Conservation (phyloP, 2,113 vertebrate genomes). For the Phalacrocorax brasilianus region DNA sequence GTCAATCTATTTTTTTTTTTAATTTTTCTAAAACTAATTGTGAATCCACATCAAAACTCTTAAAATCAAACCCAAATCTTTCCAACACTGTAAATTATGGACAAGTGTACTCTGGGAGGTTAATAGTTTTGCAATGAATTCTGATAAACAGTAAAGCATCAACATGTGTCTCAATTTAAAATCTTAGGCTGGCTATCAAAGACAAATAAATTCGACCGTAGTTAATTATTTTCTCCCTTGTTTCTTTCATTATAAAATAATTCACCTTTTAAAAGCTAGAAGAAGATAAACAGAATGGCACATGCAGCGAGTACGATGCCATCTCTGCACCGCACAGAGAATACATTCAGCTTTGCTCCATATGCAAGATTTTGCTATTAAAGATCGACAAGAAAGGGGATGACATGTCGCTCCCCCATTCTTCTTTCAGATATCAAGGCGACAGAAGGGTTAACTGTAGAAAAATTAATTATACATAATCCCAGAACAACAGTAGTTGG, state of each 20-base stretch:
- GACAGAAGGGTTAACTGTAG: slow-evolving; percentile 12
- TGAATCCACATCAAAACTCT: neutral
- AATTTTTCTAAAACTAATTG: neutral
- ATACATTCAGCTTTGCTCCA: neutral
- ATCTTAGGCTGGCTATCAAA: neutral
- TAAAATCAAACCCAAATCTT: neutral
- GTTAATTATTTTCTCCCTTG: neutral
- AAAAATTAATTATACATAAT: slow-evolving; percentile 33
- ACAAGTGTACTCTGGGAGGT: neutral
- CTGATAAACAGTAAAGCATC: neutral
- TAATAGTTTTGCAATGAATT: neutral
- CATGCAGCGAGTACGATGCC: neutral
- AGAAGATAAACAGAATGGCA: neutral
- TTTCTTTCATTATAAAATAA: neutral
- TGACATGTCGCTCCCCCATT: neutral
- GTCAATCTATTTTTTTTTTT: neutral
- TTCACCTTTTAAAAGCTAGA: neutral
- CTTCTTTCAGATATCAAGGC: neutral
- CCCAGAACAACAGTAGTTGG: slow-evolving; percentile 18
- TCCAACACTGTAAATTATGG: neutral
- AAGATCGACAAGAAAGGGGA: neutral
- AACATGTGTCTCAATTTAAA: neutral
- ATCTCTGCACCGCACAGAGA: neutral
- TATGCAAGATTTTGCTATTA: neutral
- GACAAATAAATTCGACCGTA: neutral